Conservation (phyloP, 1,140 invertebrate species). For the Pantala flavescens region DNA sequence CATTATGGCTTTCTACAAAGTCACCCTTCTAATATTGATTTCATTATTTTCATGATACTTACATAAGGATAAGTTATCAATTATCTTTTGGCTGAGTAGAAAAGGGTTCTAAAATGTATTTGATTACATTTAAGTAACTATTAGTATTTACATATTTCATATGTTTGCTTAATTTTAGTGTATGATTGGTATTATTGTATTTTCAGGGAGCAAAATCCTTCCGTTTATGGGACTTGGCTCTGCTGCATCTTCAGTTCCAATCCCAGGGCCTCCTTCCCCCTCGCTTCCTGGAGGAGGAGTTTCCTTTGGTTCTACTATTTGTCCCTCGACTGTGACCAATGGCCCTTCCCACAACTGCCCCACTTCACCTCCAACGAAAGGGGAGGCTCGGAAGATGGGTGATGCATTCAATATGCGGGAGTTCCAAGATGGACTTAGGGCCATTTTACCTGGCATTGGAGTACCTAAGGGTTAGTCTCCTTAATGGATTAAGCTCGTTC, state of each 20-base stretch:
- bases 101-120: no score
- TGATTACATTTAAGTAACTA: no score
- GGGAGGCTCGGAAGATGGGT: not conserved
- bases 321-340: slow-evolving; percentile 18
- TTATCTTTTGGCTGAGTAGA: no score
- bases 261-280: slow-evolving; percentile 11
- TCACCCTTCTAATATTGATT: no score
- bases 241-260: slow-evolving; percentile 20
- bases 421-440: slow-evolving; percentile 35
- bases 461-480: slow-evolving; percentile 32
- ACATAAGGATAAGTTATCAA: no score
- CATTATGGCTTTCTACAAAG: no score
- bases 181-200: not conserved
- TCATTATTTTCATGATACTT: no score
- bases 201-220: slow-evolving; percentile 37
- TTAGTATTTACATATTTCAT: no score
- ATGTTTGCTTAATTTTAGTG: no score
- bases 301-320: not conserved
- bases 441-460: slow-evolving; percentile 39
- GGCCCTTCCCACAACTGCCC: slow-evolving; percentile 17
- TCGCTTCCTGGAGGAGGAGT: not conserved
- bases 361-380: slow-evolving; percentile 16
- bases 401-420: slow-evolving; percentile 18
- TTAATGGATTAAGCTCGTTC: no score
- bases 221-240: slow-evolving; percentile 35